These are phyloP conservation scores for Pyrocoelia pectoralis DNA, from an alignment of 2,888 invertebrate species.

Conservation along the genomic window DNA sequence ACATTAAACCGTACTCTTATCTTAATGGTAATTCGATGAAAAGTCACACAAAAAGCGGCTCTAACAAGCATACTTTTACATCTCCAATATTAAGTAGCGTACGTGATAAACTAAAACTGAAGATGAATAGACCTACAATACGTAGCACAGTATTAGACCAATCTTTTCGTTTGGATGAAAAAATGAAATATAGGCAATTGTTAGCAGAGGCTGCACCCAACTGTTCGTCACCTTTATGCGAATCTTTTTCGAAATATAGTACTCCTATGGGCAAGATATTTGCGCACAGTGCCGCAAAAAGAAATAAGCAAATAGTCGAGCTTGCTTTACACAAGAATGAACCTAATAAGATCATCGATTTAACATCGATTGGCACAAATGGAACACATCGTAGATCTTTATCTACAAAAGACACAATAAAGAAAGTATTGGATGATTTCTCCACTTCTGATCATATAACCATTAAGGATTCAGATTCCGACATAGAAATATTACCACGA, in stretches of 20 bases:
- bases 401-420: conserved; percentile 50
- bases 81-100: conserved; percentile 20
- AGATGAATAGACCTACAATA: conserved; percentile 8
- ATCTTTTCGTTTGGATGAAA: conserved; percentile 67
- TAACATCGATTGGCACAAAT: conserved; percentile 32
- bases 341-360: conserved; percentile 30
- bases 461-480: conserved; percentile 56
- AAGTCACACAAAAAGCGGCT: conserved; percentile 22
- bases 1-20: conserved; percentile 37
- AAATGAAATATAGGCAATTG: conserved; percentile 65
- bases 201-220: conserved; percentile 57
- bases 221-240: conserved; percentile 35
- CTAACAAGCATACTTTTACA: not conserved
- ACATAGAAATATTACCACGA: conserved; percentile 51
- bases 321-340: conserved; percentile 34
- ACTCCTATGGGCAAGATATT: conserved; percentile 47
- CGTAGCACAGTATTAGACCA: conserved; percentile 58
- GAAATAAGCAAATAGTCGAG: conserved; percentile 38
- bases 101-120: conserved; percentile 20
- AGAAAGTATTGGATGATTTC: conserved; percentile 49
- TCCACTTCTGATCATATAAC: conserved; percentile 47
- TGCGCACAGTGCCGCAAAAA: conserved; percentile 31
- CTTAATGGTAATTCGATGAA: conserved; percentile 18
- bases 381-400: conserved; percentile 31
- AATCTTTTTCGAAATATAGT: conserved; percentile 46